Conservation (phyloP, 2,888 invertebrate species). For the Miltochrista miniata region DNA sequence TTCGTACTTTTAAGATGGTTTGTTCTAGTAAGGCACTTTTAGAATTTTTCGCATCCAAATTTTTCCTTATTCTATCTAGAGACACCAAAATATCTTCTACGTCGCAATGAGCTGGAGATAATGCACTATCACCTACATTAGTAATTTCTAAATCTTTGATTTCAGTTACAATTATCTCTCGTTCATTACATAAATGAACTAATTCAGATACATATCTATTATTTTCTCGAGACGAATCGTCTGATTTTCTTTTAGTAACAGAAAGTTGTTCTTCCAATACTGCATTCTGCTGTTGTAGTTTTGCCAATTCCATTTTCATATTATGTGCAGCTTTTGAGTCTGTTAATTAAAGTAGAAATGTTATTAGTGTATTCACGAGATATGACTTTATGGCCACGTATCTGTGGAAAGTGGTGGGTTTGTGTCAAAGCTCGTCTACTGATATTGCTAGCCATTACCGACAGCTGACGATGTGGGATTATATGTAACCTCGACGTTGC, state of each 20-base stretch:
- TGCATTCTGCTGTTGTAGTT: conserved; percentile 56
- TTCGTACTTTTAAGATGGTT: conserved; percentile 61
- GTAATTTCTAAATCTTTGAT: conserved; percentile 65
- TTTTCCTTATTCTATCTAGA: conserved; percentile 56
- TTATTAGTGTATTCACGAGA: too few relatives aligned
- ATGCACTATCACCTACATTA: conserved; percentile 59
- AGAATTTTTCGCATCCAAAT: conserved; percentile 48
- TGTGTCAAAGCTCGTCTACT: too few relatives aligned
- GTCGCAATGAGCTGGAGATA: conserved; percentile 50
- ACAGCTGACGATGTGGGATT: too few relatives aligned
- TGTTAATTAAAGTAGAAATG: conserved; percentile 20
- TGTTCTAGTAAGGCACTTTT: conserved; percentile 57
- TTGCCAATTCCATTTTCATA: conserved; percentile 68
- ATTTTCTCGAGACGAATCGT: conserved; percentile 51
- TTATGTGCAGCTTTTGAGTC: conserved; percentile 76
- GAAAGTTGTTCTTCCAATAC: conserved; percentile 57
- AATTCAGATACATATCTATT: conserved; percentile 53
- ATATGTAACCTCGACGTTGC: too few relatives aligned
- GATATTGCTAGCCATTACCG: too few relatives aligned
- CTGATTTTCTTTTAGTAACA: conserved; percentile 46
- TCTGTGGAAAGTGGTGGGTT: too few relatives aligned
- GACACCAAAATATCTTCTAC: conserved; percentile 57
- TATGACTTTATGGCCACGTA: too few relatives aligned
- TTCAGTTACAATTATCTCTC: conserved; percentile 56
- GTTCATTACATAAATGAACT: conserved; percentile 55